A percentile compares a stretch with the other conserved stretches of the same genome.
Conservation (phyloP, 2,113 vertebrate species). For the Cygnus buccinator region DNA sequence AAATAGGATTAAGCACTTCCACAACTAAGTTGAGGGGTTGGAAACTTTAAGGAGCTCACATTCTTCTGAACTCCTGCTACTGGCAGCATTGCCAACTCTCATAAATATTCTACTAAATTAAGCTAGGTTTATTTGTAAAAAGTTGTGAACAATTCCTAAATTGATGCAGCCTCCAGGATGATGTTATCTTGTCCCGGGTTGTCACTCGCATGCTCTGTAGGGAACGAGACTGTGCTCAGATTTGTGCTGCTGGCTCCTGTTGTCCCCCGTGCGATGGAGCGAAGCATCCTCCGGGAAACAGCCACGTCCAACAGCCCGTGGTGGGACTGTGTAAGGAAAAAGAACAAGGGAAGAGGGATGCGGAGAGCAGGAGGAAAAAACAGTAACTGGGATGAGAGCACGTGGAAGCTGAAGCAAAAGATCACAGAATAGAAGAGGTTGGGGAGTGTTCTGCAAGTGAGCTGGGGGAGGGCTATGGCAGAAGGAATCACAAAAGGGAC, state of each 20-base stretch:
- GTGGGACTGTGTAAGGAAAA: background rate
- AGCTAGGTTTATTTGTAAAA: background rate
- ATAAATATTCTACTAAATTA: background rate
- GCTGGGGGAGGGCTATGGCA: background rate
- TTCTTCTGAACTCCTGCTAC: background rate
- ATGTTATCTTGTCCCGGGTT: background rate
- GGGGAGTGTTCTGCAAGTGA: background rate
- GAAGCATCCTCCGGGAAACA: background rate
- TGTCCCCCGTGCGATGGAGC: fast-evolving
- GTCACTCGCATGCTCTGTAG: background rate
- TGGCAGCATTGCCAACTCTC: background rate
- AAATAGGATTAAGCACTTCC: background rate
- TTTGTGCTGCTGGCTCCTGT: background rate
- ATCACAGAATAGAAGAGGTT: background rate
- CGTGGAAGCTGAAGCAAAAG: background rate
- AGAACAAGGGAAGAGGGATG: background rate
- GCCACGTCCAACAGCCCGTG: background rate
- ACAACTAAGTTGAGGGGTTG: fast-evolving
- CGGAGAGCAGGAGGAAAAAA: background rate
- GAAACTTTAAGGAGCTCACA: background rate
- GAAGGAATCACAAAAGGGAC: background rate
- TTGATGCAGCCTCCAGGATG: background rate
- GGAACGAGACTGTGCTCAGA: background rate
- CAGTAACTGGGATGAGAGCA: background rate
- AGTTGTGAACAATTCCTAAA: background rate